Evolutionary conservation across 2,113 vertebrate species (phyloP), one percentile per base, ranked within the genome.

Genomic region (Pelecanoides urinatrix): DNA sequence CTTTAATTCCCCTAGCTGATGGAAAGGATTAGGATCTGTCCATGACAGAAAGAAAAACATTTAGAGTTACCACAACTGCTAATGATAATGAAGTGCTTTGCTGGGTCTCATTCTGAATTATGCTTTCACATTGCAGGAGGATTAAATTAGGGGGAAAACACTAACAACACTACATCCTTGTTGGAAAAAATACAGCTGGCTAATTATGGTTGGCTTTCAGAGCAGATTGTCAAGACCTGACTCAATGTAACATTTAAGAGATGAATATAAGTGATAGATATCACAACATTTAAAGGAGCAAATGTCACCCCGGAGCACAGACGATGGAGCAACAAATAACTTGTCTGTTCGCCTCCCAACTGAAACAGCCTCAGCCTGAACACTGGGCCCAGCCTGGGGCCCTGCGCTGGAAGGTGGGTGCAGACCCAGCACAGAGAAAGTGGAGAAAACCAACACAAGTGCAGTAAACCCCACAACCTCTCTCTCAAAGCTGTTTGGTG

Each of bases 391-490:
- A 47, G 22, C 32, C 26, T 19, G 42, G n/a, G 42, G 9, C 16
- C 8, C 71, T 42, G 65, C 2, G 2, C n/a, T 71, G 26, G 18
- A 42, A 72, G 36, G 22, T 22, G 26, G 32, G 32, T 38, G 26
- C 42, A 36, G 17, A 38, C 12, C 26, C 66, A 38, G 38, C 21
- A 15, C 5, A 58, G 13, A 18, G 59, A n/a, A 53, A 9, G 29
- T 1, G 5, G 30, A 61, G 14, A 53, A 74, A 80, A 40, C 6
- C 16, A 29, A 30, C 34, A 14, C 12, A 38, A 49, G 18, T 5
- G 8, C 1, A 0, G 16, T 47, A 26, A 58, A 50, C 16, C 10
- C 27, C 2, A 0, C 65, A 11, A 25, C 4, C 32, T 42, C 21
- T 17, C 23, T 56, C 67, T 34, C 52, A 38, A 26, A 58, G 50